Conservation (phyloP, 2,888 invertebrate species). For the Volucella zonaria region DNA sequence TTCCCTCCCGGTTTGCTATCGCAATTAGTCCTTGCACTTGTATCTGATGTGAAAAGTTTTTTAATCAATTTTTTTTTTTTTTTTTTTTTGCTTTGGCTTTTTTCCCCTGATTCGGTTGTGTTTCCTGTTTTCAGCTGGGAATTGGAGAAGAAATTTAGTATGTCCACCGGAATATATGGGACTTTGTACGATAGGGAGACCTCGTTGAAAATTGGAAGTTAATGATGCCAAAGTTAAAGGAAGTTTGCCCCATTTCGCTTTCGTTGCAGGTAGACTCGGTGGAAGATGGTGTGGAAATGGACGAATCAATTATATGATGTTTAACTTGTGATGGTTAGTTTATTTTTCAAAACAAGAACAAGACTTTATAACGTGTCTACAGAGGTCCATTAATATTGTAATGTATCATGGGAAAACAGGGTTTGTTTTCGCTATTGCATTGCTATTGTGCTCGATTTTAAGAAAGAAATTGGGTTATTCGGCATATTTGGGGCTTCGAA, state of each 20-base stretch:
- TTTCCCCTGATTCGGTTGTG: neutral
- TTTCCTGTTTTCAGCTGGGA: slow-evolving; percentile 33
- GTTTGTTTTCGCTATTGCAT: no score
- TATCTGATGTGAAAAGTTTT: slow-evolving; percentile 72
- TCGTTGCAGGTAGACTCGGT: slow-evolving; percentile 18
- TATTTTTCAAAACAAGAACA: neutral
- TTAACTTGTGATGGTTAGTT: slow-evolving; percentile 27
- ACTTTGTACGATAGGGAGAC: slow-evolving; percentile 7
- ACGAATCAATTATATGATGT: slow-evolving; percentile 47
- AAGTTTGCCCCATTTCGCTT: neutral
- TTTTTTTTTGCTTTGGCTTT: neutral
- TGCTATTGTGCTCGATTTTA: no score
- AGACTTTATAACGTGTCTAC: no score
- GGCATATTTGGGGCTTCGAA: no score
- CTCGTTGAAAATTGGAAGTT: slow-evolving; percentile 59
- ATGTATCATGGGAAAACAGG: no score
- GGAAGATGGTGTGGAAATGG: slow-evolving; percentile 30
- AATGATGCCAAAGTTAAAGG: slow-evolving; percentile 50
- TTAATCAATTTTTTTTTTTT: slow-evolving; percentile 64
- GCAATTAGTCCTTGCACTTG: slow-evolving; percentile 69
- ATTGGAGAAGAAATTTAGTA: slow-evolving; percentile 18
- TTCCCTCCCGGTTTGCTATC: neutral
- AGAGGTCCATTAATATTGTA: no score
- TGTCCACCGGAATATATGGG: slow-evolving; percentile 35
- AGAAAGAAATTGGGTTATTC: no score